These are phyloP conservation scores for Calidris pugnax DNA, from an alignment of 2,113 vertebrate species.

Conservation along the genomic window DNA sequence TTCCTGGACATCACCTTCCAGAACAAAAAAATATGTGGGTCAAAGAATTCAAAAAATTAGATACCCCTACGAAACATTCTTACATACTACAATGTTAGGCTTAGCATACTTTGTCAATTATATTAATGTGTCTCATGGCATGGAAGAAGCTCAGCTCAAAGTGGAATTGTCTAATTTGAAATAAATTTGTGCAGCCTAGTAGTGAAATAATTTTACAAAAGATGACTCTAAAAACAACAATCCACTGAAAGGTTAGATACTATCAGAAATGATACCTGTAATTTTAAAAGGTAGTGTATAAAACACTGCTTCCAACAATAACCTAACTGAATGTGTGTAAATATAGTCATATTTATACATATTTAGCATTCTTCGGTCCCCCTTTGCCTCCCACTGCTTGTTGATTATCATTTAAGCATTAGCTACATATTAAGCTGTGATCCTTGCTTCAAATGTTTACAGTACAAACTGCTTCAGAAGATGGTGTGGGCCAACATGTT, in stretches of 20 bases:
- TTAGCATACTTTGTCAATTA: background rate
- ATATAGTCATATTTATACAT: accelerated
- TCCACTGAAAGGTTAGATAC: background rate
- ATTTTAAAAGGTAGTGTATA: background rate
- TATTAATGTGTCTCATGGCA: background rate
- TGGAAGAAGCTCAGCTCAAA: background rate
- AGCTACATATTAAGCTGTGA: background rate
- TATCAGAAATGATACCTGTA: background rate
- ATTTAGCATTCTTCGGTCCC: background rate
- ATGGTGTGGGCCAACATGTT: background rate
- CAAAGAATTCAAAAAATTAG: background rate
- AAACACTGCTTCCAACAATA: background rate
- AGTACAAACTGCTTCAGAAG: background rate
- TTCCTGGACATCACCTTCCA: background rate
- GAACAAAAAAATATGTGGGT: background rate
- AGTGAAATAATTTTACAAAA: background rate
- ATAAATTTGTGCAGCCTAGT: background rate
- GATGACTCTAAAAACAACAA: background rate
- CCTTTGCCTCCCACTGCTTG: background rate
- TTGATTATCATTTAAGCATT: background rate
- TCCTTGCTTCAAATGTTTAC: background rate
- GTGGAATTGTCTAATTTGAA: background rate
- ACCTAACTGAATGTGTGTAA: background rate
- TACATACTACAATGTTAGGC: background rate
- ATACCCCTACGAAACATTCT: background rate